Conservation (phyloP, 2,113 vertebrate species). For the Tursiops truncatus region DNA sequence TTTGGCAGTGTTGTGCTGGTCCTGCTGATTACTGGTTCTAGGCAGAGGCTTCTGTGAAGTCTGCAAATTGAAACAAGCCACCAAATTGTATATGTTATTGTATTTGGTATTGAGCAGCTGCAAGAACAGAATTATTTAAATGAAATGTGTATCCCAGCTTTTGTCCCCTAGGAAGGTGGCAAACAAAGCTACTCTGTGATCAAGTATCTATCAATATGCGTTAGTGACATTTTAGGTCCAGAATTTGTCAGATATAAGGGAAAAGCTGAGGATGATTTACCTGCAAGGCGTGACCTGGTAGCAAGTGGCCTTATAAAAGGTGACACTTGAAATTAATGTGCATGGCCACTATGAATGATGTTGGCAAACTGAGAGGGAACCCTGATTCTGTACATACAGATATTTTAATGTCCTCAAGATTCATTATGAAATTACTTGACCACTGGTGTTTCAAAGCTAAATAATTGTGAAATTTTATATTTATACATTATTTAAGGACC, state of each 20-base stretch:
- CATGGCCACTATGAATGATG: background rate
- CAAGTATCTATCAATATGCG: slow-evolving; percentile 76
- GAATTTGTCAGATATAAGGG: slow-evolving; percentile 77
- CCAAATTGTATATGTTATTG: slow-evolving; percentile 76
- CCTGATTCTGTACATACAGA: background rate
- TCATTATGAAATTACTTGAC: slow-evolving; percentile 26
- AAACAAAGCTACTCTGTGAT: slow-evolving; percentile 76
- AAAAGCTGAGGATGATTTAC: slow-evolving; percentile 76
- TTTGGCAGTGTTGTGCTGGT: slow-evolving; percentile 69
- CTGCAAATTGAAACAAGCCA: slow-evolving; percentile 53
- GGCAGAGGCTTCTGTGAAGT: slow-evolving; percentile 73
- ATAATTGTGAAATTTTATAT: background rate
- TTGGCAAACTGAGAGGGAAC: background rate
- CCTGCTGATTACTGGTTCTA: slow-evolving; percentile 61
- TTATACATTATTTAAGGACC: background rate
- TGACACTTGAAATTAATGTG: slow-evolving; percentile 53
- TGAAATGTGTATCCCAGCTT: slow-evolving; percentile 77
- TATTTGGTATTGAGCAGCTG: slow-evolving; percentile 75
- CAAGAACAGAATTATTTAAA: slow-evolving; percentile 79
- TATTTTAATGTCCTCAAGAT: slow-evolving; percentile 15
- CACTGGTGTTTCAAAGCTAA: background rate
- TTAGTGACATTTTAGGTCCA: slow-evolving; percentile 78
- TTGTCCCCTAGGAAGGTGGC: slow-evolving; percentile 68
- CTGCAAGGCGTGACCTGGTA: slow-evolving; percentile 70
- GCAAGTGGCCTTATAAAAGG: slow-evolving; percentile 68